Evolutionary conservation across 2,113 vertebrate genomes (phyloP).

Genomic region (Cephalopholis sonnerati): DNA sequence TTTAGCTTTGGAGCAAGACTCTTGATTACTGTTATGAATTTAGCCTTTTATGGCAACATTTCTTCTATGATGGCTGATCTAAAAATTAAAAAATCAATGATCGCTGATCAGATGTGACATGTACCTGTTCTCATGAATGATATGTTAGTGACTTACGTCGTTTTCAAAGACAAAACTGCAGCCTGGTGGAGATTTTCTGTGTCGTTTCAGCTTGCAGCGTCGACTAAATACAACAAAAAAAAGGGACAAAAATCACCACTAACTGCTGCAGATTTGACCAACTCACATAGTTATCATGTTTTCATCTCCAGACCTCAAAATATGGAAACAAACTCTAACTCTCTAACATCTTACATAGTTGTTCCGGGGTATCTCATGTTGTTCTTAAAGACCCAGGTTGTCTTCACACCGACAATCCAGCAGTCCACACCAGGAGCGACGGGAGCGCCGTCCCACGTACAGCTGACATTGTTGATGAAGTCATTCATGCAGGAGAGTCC

Average conservation of each 20-base stretch:
- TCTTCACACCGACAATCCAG: slow-evolving; percentile 28
- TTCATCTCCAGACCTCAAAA: not conserved
- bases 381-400: rapidly evolving
- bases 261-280: not conserved
- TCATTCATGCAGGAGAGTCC: slow-evolving; percentile 77
- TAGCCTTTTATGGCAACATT: not conserved
- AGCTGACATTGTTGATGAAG: slow-evolving; percentile 71
- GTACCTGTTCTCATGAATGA: not conserved
- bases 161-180: slow-evolving; percentile 75
- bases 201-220: slow-evolving; percentile 66
- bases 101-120: not conserved
- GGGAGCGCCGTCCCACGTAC: slow-evolving; percentile 51
- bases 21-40: not conserved
- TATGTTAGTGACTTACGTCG: slow-evolving; percentile 30
- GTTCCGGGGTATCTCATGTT: rapidly evolving
- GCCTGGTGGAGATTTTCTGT: slow-evolving; percentile 13
- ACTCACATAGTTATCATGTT: not conserved
- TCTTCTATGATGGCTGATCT: not conserved
- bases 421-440: slow-evolving; percentile 40
- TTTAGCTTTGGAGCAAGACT: not conserved
- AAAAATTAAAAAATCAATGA: not conserved
- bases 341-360: slow-evolving; percentile 4
- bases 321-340: too few species aligned
- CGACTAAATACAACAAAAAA: slow-evolving; percentile 19
- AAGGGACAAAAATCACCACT: not conserved